Conservation (phyloP, 2,888 invertebrate genomes). For the Ramazzottius varieornatus region DNA sequence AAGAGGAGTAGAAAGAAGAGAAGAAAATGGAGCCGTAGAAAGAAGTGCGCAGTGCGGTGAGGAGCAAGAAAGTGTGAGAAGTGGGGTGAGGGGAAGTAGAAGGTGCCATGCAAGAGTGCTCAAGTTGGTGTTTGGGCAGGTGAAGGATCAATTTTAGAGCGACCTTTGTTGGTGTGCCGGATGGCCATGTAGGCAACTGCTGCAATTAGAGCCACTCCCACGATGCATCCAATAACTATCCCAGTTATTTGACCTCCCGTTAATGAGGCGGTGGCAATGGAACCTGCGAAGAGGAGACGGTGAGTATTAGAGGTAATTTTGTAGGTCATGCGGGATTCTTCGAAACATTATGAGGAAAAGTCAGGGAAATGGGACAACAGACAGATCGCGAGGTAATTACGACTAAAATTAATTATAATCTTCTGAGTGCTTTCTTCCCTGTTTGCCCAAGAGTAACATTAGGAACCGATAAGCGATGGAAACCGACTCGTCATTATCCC, state of each 20-base stretch:
- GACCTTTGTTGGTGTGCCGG: constrained; percentile 1
- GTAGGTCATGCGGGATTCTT: too few relatives aligned
- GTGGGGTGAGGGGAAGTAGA: too few relatives aligned
- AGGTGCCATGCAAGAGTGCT: too few relatives aligned
- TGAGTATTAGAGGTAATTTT: too few relatives aligned
- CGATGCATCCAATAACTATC: not conserved
- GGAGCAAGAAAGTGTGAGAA: not conserved
- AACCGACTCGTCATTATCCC: too few relatives aligned
- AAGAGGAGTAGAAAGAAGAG: not conserved
- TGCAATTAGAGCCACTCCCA: not conserved
- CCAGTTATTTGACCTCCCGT: not conserved
- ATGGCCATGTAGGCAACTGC: not conserved
- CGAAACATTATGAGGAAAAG: too few relatives aligned
- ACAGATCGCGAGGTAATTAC: too few relatives aligned
- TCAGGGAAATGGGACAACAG: too few relatives aligned
- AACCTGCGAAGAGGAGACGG: not conserved
- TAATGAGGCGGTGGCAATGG: not conserved
- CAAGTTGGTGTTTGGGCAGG: not conserved
- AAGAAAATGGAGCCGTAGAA: not conserved
- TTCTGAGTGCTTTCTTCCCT: too few relatives aligned
- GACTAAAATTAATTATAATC: too few relatives aligned
- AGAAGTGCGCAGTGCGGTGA: not conserved
- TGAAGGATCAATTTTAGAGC: not conserved
- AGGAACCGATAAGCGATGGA: too few relatives aligned
- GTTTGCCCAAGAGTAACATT: too few relatives aligned